These are phyloP conservation scores for Trematocara marginatum DNA, from an alignment of 2,113 vertebrate genomes.

Conservation along the genomic window DNA sequence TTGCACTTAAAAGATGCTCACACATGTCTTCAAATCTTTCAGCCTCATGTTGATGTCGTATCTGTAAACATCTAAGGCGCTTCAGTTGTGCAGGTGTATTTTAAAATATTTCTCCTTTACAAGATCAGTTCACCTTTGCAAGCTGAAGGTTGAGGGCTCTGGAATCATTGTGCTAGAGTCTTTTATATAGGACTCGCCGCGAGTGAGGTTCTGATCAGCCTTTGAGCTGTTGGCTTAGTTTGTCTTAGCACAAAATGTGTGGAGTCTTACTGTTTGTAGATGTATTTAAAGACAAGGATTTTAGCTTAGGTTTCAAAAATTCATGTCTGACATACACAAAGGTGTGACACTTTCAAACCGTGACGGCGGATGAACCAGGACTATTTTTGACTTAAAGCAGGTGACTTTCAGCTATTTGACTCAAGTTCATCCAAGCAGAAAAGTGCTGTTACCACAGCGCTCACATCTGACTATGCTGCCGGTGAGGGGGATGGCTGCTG, in stretches of 20 bases:
- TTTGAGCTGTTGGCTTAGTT: not conserved
- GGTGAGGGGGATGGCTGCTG: not conserved
- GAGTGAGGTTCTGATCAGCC: not conserved
- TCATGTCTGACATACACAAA: not conserved
- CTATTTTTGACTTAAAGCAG: not conserved
- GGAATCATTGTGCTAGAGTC: not conserved
- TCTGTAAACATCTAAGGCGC: not conserved
- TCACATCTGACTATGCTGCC: not conserved
- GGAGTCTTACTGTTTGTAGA: not conserved
- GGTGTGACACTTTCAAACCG: not conserved
- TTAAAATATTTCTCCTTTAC: not conserved
- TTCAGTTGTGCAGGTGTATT: not conserved
- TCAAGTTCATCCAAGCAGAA: not conserved
- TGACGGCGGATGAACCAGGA: not conserved
- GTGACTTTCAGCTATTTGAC: not conserved
- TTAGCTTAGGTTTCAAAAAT: not conserved
- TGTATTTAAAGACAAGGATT: not conserved
- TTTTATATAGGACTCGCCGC: not conserved
- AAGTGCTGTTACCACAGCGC: not conserved
- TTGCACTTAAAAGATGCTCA: not conserved
- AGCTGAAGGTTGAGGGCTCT: not conserved
- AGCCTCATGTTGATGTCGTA: not conserved
- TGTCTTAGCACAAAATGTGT: not conserved
- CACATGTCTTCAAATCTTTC: not conserved
- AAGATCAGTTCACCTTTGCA: not conserved